These are phyloP conservation scores for Catostomus latipinnis DNA, from an alignment of 2,797 vertebrate species.

Conservation along the genomic window DNA sequence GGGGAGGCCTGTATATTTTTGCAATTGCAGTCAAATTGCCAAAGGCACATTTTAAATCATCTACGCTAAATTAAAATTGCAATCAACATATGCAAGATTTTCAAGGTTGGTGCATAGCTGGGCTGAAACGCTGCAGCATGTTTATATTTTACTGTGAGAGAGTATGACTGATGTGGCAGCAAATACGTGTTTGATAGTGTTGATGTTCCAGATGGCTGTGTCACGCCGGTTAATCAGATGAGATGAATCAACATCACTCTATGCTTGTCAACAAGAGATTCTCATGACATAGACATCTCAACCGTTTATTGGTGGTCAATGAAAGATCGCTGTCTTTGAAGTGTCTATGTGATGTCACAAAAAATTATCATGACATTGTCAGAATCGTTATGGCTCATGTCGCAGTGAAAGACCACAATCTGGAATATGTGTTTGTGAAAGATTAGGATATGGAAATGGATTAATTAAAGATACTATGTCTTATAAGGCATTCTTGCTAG, in stretches of 20 bases:
- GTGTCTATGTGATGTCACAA: not conserved
- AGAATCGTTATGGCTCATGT: not conserved
- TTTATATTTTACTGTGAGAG: not conserved
- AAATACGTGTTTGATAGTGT: not conserved
- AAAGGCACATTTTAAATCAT: constrained; percentile 21
- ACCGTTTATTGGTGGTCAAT: too few relatives aligned
- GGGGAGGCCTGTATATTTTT: not conserved
- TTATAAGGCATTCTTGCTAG: too few relatives aligned
- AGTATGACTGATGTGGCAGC: constrained; percentile 11
- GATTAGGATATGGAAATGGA: too few relatives aligned
- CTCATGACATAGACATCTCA: not conserved
- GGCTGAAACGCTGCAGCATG: not conserved
- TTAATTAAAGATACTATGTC: too few relatives aligned
- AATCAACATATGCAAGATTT: not conserved
- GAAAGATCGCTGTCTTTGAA: too few relatives aligned
- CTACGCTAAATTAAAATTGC: not conserved
- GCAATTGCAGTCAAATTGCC: constrained; percentile 1
- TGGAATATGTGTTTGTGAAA: too few relatives aligned
- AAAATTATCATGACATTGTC: not conserved
- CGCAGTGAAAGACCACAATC: too few relatives aligned
- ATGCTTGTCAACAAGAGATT: not conserved
- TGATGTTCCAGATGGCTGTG: constrained; percentile 39
- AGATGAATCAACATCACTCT: constrained; percentile 8
- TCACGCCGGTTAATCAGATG: not conserved
- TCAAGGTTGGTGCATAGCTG: not conserved